A percentile compares a stretch with the other conserved stretches of the same genome.
Conservation (phyloP, 2,888 invertebrate species). For the Xanthorhoe designata region DNA sequence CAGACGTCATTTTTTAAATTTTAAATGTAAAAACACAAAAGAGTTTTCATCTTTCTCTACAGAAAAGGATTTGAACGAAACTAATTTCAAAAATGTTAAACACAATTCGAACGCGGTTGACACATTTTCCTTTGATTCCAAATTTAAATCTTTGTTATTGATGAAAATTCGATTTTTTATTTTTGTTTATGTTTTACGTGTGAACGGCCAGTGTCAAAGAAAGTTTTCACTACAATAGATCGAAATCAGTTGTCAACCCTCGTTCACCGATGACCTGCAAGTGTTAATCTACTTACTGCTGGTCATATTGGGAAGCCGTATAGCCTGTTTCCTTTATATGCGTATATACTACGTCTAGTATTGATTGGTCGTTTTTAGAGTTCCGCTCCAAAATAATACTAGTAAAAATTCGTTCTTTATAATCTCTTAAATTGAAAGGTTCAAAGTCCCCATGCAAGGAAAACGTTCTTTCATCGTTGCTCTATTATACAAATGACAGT, state of each 20-base stretch:
- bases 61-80: neutral
- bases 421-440: too few species aligned
- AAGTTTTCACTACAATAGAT: constrained; percentile 49
- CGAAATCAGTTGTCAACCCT: constrained; percentile 58
- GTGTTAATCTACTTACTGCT: constrained; percentile 73
- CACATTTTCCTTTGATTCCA: neutral
- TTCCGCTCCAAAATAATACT: too few species aligned
- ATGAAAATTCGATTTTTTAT: too few species aligned
- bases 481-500: too few species aligned
- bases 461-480: too few species aligned
- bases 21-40: neutral
- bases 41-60: neutral
- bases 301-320: constrained; percentile 67
- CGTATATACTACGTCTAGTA: neutral
- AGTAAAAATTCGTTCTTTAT: too few species aligned
- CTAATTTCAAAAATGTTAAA: neutral
- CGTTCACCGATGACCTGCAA: constrained; percentile 54
- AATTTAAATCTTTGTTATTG: neutral
- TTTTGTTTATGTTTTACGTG: neutral
- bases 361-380: neutral
- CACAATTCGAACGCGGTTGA: neutral
- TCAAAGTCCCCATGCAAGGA: too few species aligned
- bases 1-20: neutral
- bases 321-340: constrained; percentile 21
- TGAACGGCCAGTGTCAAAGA: constrained; percentile 21